These are phyloP conservation scores for Harmothoe impar DNA, from an alignment of 2,888 invertebrate genomes.

Conservation along the genomic window DNA sequence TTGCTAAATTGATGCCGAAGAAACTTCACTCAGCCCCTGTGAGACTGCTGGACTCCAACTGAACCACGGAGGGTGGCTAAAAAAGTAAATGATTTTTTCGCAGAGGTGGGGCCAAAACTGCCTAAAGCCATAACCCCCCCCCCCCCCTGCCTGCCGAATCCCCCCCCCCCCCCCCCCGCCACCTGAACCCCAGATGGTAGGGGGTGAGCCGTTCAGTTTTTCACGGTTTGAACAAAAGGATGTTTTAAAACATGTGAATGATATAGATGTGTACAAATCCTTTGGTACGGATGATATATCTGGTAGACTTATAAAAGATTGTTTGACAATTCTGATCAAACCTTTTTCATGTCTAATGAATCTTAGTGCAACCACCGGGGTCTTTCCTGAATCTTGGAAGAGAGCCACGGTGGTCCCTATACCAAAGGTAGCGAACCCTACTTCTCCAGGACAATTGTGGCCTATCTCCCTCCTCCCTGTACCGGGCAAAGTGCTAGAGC, in stretches of 20 bases:
- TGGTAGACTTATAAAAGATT: neutral
- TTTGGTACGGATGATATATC: neutral
- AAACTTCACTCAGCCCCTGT: no score
- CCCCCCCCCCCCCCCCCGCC: no score
- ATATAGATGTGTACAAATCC: neutral
- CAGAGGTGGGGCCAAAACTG: no score
- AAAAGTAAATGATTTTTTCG: no score
- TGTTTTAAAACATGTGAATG: neutral
- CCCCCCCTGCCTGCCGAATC: no score
- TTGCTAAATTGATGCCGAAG: no score
- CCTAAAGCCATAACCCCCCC: no score
- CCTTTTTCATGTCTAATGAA: neutral
- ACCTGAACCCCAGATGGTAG: no score
- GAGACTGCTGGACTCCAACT: no score
- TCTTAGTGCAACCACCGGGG: neutral
- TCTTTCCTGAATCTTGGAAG: neutral
- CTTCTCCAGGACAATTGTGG: neutral
- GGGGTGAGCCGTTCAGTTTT: no score
- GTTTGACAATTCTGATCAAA: neutral
- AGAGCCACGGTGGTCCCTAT: neutral
- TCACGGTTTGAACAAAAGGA: neutral
- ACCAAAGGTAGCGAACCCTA: neutral
- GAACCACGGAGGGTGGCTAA: no score
- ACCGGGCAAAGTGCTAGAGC: neutral
- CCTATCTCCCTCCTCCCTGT: neutral